These are phyloP conservation scores for Camponotus vicinus DNA, from an alignment of 1,140 invertebrate species.

Conservation along the genomic window DNA sequence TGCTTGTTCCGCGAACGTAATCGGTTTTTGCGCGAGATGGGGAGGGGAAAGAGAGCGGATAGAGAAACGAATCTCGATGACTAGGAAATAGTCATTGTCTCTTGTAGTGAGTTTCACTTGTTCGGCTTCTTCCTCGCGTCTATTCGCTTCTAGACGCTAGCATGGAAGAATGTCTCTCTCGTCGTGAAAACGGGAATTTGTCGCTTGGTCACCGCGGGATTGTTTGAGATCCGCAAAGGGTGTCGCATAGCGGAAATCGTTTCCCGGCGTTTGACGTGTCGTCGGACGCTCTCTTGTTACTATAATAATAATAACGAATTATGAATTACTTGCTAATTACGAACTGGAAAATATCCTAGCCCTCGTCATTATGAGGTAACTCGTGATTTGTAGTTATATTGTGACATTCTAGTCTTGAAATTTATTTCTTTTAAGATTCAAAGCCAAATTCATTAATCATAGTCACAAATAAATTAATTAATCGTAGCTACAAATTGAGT, in stretches of 20 bases:
- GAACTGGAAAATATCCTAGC: not conserved
- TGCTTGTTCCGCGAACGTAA: slow-evolving; percentile 25
- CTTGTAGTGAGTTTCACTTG: slow-evolving; percentile 75
- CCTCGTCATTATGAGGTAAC: not conserved
- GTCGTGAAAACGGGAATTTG: slow-evolving; percentile 55
- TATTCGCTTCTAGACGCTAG: slow-evolving; percentile 60
- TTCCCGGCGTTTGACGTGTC: slow-evolving; percentile 48
- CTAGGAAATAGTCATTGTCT: slow-evolving; percentile 6
- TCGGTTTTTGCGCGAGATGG: not conserved
- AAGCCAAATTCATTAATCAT: not conserved
- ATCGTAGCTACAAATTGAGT: not conserved
- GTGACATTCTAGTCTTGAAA: not conserved
- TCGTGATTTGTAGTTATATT: not conserved
- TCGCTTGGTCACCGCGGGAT: slow-evolving; percentile 1
- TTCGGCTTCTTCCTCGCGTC: slow-evolving; percentile 66
- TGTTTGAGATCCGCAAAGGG: not conserved
- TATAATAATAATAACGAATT: not conserved
- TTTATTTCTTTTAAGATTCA: not conserved
- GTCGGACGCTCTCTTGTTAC: not conserved
- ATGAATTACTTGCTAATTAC: not conserved
- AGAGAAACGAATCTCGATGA: slow-evolving; percentile 67
- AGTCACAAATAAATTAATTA: not conserved
- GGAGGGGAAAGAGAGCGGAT: slow-evolving; percentile 69
- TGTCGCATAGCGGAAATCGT: slow-evolving; percentile 31
- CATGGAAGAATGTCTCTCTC: slow-evolving; percentile 54